Base-by-base conservation (phyloP, 2,888 invertebrate species). In the Branchellion lobata region DNA sequence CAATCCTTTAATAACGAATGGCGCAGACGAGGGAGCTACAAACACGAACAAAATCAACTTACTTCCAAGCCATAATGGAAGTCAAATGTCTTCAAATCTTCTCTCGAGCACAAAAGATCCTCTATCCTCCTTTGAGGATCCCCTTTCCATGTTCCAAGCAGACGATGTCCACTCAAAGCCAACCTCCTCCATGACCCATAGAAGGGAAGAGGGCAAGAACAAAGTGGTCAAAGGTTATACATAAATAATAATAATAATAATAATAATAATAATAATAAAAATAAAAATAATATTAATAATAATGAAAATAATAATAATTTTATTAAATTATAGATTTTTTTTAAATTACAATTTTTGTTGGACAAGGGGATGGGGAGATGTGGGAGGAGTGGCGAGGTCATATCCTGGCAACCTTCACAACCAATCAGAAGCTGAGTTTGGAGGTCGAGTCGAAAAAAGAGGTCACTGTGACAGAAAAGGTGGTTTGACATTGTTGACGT, bases 371-470 rank as follows among this genome's bases (percentile, higher is more conserved):
- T 24, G 21, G n/a, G 3, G n/a, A n/a, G n/a, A n/a, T n/a, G n/a
- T 57, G 61, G 61, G 3, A 57, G n/a, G 24, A 57, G 24, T 57
- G 61, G 61, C 5, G 24, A n/a, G 21, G 3, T 8, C 11, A 8
- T n/a, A 95, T 98, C 85, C 90, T 97, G 18, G 92, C 91, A 83
- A 93, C 93, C 87, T 97, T 93, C 85, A 96, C 95, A 47, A 97
- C 97, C 78, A 94, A 93, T 18, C 96, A 96, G 88, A 95, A 94
- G 86, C 88, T 98, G 36, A 93, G 94, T 0, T 94, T 96, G 81
- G 84, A 69, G 11, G 27, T 69, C 31, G 34, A 69, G 34, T 27
- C 29, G 29, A 65, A 8, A 65, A n/a, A n/a, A 69, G 34, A 69
- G 27, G 18, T n/a, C 21, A 74, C 33, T 36, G 36, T 36, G 29